A percentile compares a stretch with the other conserved stretches of the same genome.
Evolutionary conservation across 2,888 invertebrate genomes (phyloP).

Genomic region (Ochropacha duplaris): DNA sequence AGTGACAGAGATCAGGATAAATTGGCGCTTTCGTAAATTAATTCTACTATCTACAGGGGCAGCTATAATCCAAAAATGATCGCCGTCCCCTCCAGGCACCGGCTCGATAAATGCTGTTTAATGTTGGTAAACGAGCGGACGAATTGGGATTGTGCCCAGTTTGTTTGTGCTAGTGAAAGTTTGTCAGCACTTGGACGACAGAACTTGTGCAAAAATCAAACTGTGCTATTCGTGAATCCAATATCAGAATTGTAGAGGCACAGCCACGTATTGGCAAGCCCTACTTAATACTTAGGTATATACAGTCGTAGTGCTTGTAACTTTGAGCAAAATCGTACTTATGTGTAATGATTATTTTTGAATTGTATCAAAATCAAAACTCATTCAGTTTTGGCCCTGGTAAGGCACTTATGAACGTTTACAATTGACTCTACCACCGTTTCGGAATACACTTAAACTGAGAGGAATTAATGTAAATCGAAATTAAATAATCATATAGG

Average conservation of each 20-base stretch:
- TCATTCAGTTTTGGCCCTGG: no score
- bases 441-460: no score
- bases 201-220: neutral
- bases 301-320: neutral
- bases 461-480: no score
- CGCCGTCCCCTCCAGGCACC: constrained; percentile 56
- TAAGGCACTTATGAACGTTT: no score
- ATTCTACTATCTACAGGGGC: constrained; percentile 74
- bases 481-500: no score
- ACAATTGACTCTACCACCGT: no score
- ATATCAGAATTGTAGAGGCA: no score
- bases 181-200: neutral
- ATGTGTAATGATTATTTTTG: no score
- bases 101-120: constrained; percentile 73
- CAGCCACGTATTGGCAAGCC: no score
- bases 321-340: neutral
- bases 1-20: constrained; percentile 47
- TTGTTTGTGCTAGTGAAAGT: constrained; percentile 27
- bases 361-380: no score
- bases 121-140: constrained; percentile 63
- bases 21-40: constrained; percentile 72
- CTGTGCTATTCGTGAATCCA: no score
- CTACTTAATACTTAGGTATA: neutral
- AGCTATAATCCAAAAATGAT: constrained; percentile 81
- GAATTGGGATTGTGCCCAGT: constrained; percentile 23